A percentile compares a stretch with the other conserved stretches of the same genome.
These are phyloP conservation scores for Rhagoletis pomonella DNA, from an alignment of 1,140 invertebrate species.

Conservation along the genomic window DNA sequence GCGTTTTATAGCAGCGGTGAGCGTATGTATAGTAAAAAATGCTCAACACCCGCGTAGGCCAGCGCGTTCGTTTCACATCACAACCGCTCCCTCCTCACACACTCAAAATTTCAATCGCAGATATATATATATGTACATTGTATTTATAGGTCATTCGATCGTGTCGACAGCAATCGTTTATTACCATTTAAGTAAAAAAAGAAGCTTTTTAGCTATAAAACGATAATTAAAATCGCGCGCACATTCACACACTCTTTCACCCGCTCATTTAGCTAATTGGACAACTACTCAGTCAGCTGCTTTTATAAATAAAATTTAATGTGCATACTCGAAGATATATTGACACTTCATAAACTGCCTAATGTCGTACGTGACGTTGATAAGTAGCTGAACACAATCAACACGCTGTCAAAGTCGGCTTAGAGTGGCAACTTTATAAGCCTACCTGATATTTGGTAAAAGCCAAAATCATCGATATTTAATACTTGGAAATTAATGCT, in stretches of 20 bases:
- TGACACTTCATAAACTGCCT: background rate
- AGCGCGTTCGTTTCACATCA: background rate
- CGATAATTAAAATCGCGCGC: background rate
- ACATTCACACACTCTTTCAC: background rate
- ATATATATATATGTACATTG: background rate
- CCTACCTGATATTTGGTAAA: background rate
- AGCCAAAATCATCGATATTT: conserved; percentile 4
- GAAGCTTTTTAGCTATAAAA: background rate
- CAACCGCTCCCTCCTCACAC: background rate
- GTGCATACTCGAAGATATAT: too few relatives aligned
- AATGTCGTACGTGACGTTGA: conserved; percentile 25
- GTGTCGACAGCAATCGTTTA: background rate
- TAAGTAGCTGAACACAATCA: background rate
- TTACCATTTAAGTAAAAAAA: conserved; percentile 1
- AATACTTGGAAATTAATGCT: background rate
- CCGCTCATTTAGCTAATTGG: too few relatives aligned
- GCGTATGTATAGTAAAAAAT: background rate
- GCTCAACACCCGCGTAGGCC: background rate
- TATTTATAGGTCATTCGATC: conserved; percentile 7
- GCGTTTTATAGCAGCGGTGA: background rate
- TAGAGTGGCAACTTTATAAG: background rate
- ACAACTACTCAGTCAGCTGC: too few relatives aligned
- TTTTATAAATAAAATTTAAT: too few relatives aligned
- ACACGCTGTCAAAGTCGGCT: background rate
- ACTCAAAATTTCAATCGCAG: background rate